Conservation (phyloP, 2,797 vertebrate species). For the Buphagus erythrorhynchus region DNA sequence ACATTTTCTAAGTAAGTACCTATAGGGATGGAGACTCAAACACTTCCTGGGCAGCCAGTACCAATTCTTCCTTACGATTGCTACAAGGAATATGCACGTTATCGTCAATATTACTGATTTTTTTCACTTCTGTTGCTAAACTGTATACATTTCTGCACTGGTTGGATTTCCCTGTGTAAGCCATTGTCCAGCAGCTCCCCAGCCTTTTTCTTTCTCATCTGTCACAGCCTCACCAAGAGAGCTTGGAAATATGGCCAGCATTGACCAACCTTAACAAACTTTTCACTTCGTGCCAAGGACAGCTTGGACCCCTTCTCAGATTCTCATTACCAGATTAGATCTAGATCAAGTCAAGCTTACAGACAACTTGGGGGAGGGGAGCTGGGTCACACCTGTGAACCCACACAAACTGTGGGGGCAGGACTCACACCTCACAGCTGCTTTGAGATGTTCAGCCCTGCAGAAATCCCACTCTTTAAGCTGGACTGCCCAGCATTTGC, state of each 20-base stretch:
- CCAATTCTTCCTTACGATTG: not conserved
- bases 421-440: not conserved
- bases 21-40: not conserved
- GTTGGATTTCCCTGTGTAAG: not conserved
- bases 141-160: not conserved
- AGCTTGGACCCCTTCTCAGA: not conserved
- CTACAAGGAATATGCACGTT: not conserved
- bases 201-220: too few species aligned
- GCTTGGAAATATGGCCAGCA: not conserved
- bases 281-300: not conserved
- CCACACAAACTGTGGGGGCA: not conserved
- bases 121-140: not conserved
- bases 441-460: not conserved
- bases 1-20: not conserved
- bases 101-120: rapidly evolving
- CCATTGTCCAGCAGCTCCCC: not conserved
- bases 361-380: too few species aligned
- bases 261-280: rapidly evolving
- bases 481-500: rapidly evolving
- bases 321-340: too few species aligned
- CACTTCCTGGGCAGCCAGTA: not conserved
- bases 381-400: too few species aligned
- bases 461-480: rapidly evolving
- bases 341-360: not conserved
- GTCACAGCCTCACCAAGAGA: rapidly evolving